Base-by-base conservation (phyloP, 2,113 vertebrate species). In the Odocoileus hemionus region DNA sequence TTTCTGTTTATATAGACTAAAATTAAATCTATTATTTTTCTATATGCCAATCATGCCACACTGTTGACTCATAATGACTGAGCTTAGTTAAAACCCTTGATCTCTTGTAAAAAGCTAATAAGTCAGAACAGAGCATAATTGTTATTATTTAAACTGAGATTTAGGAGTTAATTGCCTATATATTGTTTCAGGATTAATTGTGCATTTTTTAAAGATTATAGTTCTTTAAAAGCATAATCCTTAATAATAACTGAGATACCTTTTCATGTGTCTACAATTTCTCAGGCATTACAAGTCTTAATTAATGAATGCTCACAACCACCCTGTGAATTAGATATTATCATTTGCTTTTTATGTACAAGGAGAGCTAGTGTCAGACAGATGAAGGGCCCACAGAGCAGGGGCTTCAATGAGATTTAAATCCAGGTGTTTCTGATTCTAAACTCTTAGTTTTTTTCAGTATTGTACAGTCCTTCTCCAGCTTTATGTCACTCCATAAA, bases 1-100 rank as follows among this genome's bases (percentile, higher is more conserved):
- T 95, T 97, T 94, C 60, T 91, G 47, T 86, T 91, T 88, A 91
- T 25, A 82, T 61, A 33, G 11, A 13, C 58, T 96, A 97, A 98
- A 95, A 97, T 94, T 96, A 96, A 96, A 87, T 80, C 45, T 7
- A 2, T 82, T 91, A 25, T 90, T 96, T 92, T 96, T 86, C 33
- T 91, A 15, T 60, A 90, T 86, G 55, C 92, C 90, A 95, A 52
- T 96, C 76, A 96, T 80, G 47, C n/a, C 19, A 78, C 54, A 78
- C 19, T 89, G 55, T 86, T 95, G 76, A 98, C 25, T 93, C 84
- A 95, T 79, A 80, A 39, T 86, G 19, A 95, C 30, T 92, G 30
- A 43, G 92, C 61, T 97, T 7, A 57, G 3, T 82, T 96, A 86
- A 97, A 97, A 80, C 3, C 28, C 28, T n/a, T 87, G 8, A 28